Conservation (phyloP, 2,797 vertebrate species). For the Bradypus variegatus region DNA sequence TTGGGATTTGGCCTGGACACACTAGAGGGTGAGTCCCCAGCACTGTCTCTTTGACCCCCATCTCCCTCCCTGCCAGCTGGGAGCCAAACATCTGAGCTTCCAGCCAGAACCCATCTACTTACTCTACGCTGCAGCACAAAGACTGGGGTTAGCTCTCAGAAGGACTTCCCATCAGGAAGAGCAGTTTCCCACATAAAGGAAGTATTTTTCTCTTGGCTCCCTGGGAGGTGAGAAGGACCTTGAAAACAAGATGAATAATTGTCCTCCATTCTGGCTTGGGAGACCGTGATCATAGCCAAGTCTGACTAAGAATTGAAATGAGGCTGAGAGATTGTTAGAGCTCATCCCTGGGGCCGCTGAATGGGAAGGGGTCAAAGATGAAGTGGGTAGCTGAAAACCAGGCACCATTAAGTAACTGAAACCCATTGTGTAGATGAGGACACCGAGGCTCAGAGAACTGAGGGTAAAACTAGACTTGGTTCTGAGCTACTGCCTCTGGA, state of each 20-base stretch:
- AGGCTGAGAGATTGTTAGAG: background rate
- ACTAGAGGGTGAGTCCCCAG: constrained; percentile 67
- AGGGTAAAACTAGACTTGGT: background rate
- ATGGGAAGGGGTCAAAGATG: background rate
- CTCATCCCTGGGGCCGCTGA: background rate
- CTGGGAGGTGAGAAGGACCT: background rate
- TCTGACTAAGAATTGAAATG: background rate
- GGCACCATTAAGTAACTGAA: background rate
- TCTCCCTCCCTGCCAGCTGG: background rate
- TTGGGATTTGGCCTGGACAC: constrained; percentile 56
- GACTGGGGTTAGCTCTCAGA: background rate
- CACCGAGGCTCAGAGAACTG: background rate
- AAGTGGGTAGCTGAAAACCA: background rate
- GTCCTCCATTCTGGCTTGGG: background rate
- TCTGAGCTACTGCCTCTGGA: background rate
- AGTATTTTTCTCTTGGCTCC: background rate
- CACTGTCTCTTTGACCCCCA: background rate
- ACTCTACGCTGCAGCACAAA: accelerated
- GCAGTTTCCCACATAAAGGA: background rate
- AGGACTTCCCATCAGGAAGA: constrained; percentile 1
- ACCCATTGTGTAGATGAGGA: background rate
- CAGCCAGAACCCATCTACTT: background rate
- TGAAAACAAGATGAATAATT: background rate
- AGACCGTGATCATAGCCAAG: background rate
- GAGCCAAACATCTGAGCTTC: background rate